A percentile compares a stretch with the other conserved stretches of the same genome.
Conservation (phyloP, 2,797 vertebrate genomes). For the Acanthurus tractus region DNA sequence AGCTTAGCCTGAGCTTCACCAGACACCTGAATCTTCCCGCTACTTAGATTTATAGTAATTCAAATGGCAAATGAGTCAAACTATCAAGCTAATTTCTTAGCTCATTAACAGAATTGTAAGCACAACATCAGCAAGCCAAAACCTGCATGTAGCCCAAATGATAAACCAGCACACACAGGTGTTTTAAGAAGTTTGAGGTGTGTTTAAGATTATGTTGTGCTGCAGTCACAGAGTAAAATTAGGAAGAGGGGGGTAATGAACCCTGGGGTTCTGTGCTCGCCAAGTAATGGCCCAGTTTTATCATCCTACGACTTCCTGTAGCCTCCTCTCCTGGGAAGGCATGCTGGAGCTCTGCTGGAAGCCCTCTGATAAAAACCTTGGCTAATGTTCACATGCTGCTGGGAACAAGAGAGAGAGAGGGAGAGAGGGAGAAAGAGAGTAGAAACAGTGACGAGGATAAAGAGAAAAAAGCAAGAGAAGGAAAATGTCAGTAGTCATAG, state of each 20-base stretch:
- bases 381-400: constrained; percentile 86
- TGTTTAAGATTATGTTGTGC: constrained; percentile 70
- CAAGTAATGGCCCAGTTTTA: constrained; percentile 87
- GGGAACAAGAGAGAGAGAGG: constrained; percentile 77
- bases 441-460: constrained; percentile 22
- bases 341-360: constrained; percentile 83
- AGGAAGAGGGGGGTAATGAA: constrained; percentile 78
- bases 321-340: constrained; percentile 86
- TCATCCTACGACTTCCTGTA: constrained; percentile 90
- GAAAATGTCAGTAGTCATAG: constrained; percentile 38
- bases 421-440: constrained; percentile 26
- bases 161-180: neutral
- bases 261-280: constrained; percentile 85
- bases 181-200: constrained; percentile 55
- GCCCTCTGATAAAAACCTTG: constrained; percentile 87
- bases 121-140: neutral
- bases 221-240: constrained; percentile 75
- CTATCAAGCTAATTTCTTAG: neutral
- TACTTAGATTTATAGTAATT: neutral
- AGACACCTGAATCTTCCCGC: constrained; percentile 1
- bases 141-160: neutral
- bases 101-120: neutral
- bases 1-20: neutral
- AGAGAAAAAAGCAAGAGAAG: constrained; percentile 6
- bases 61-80: neutral